Evolutionary conservation across 2,888 invertebrate species (phyloP).

Genomic region (Penaeus monodon): DNA sequence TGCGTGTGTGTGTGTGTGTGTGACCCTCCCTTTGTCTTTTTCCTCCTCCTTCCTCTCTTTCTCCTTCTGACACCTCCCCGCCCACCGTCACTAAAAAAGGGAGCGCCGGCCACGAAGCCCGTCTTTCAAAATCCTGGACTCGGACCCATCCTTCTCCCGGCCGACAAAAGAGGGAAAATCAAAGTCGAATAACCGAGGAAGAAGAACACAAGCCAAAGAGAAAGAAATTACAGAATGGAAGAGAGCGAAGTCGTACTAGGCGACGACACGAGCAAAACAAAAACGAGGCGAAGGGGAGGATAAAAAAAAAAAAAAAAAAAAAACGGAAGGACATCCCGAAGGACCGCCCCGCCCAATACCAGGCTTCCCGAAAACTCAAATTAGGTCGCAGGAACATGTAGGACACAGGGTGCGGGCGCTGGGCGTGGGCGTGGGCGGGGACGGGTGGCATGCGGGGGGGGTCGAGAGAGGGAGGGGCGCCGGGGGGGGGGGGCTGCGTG

Average conservation of each 20-base stretch:
- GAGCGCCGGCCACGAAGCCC: background rate
- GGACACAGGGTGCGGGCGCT: background rate
- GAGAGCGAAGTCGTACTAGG: background rate
- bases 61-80: background rate
- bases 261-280: too few species aligned
- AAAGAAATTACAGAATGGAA: background rate
- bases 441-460: background rate
- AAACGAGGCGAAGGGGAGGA: background rate
- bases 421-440: background rate
- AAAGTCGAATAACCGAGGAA: background rate
- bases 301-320: background rate
- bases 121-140: too few species aligned
- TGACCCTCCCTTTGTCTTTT: background rate
- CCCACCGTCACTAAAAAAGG: background rate
- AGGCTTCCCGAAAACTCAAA: background rate
- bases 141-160: background rate
- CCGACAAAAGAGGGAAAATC: too few species aligned
- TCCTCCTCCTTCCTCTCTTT: background rate
- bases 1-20: background rate
- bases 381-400: background rate
- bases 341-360: background rate
- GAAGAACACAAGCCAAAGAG: background rate
- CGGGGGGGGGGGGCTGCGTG: background rate
- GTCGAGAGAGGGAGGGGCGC: slow-evolving; percentile 3
- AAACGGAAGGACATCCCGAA: background rate